These are phyloP conservation scores for Sigmodon hispidus DNA, from an alignment of 2,113 vertebrate genomes.

Conservation along the genomic window DNA sequence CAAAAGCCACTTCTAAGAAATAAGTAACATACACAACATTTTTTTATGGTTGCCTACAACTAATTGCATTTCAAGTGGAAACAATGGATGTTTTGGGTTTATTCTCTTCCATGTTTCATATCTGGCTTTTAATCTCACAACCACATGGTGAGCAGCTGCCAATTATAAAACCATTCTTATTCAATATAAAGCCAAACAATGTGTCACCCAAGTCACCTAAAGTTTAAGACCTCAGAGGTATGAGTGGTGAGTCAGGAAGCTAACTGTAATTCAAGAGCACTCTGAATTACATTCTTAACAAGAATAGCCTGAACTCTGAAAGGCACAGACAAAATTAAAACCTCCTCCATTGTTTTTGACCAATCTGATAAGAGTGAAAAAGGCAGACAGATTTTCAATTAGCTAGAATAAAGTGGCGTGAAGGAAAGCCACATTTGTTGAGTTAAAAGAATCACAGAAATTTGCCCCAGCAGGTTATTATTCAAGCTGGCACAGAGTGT, in stretches of 20 bases:
- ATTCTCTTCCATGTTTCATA: background rate
- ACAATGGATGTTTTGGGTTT: conserved; percentile 34
- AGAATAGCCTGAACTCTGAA: conserved; percentile 22
- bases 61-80: conserved; percentile 56
- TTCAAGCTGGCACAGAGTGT: background rate
- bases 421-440: conserved; percentile 35
- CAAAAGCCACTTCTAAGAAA: conserved; percentile 42
- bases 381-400: background rate
- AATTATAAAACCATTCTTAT: conserved; percentile 48
- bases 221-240: background rate
- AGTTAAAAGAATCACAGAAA: background rate
- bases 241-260: background rate
- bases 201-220: background rate
- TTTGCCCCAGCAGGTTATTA: background rate
- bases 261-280: background rate
- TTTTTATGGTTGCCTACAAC: conserved; percentile 1
- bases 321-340: conserved; percentile 26
- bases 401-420: background rate
- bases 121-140: conserved; percentile 51
- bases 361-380: background rate
- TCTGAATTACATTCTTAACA: conserved; percentile 41
- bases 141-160: background rate
- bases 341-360: background rate
- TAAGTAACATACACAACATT: conserved; percentile 17
- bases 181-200: conserved; percentile 41